These are phyloP conservation scores for Ganaspis brasiliensis DNA, from an alignment of 2,888 invertebrate genomes.

Conservation along the genomic window DNA sequence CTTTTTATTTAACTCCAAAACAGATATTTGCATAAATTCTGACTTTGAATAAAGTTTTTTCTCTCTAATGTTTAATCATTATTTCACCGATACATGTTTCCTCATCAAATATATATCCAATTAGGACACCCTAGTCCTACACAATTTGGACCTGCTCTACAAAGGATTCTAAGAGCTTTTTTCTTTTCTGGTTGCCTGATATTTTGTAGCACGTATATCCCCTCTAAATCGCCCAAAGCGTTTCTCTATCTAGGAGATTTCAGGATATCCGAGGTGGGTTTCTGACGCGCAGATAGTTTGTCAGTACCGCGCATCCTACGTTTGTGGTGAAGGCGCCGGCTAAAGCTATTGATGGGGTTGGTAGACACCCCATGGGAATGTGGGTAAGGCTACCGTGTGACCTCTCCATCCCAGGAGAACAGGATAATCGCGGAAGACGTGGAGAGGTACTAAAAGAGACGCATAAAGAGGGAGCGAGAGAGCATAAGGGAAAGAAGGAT, in stretches of 20 bases:
- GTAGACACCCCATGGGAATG: conserved; percentile 75
- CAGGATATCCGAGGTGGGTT: conserved; percentile 60
- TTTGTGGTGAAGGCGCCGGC: conserved; percentile 43
- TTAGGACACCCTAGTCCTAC: too few species aligned
- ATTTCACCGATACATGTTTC: too few species aligned
- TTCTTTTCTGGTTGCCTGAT: conserved; percentile 73
- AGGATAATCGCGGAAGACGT: conserved; percentile 68
- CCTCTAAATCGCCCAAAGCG: conserved; percentile 74
- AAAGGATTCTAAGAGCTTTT: not conserved
- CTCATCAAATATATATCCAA: too few species aligned
- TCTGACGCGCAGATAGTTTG: conserved; percentile 31
- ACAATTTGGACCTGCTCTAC: too few species aligned
- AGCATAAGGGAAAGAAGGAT: conserved; percentile 38
- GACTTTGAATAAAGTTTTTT: too few species aligned
- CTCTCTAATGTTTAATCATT: too few species aligned
- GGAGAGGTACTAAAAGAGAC: conserved; percentile 49
- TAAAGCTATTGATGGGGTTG: conserved; percentile 59
- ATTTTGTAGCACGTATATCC: conserved; percentile 73
- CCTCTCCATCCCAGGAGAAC: conserved; percentile 79
- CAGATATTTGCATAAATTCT: too few species aligned
- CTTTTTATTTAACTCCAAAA: too few species aligned
- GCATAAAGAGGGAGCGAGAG: conserved; percentile 15
- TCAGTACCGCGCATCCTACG: not conserved
- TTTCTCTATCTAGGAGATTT: conserved; percentile 46
- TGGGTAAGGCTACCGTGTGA: conserved; percentile 79